These are phyloP conservation scores for Furcifer pardalis DNA, from an alignment of 2,797 vertebrate genomes.

Conservation along the genomic window DNA sequence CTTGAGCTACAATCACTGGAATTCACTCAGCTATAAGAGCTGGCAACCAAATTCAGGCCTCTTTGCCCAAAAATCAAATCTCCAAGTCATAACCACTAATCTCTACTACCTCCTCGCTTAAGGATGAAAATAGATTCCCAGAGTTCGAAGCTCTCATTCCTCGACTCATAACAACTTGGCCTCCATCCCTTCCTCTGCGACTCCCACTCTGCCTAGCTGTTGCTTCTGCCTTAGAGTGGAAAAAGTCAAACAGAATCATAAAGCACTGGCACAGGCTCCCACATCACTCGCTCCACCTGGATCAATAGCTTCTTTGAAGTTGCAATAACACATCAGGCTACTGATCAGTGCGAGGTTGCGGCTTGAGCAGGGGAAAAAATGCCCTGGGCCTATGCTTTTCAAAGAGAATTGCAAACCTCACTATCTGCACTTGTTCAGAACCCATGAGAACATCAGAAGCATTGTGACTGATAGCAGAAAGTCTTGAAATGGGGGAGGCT, in stretches of 20 bases:
- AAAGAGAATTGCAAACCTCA: conserved; percentile 35
- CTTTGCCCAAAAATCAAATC: not conserved
- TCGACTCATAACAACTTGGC: not conserved
- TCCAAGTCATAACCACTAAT: not conserved
- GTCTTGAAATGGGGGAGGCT: not conserved
- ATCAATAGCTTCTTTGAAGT: conserved; percentile 41
- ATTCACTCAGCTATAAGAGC: not conserved
- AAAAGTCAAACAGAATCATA: conserved; percentile 40
- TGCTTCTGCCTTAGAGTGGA: conserved; percentile 10
- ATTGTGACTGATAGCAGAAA: conserved; percentile 4
- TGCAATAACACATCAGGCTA: not conserved
- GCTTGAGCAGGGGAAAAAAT: not conserved
- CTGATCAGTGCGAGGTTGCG: not conserved
- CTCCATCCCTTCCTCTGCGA: not conserved
- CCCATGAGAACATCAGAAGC: conserved; percentile 1
- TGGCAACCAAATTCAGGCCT: not conserved
- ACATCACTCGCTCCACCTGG: conserved; percentile 9
- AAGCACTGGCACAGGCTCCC: conserved; percentile 17
- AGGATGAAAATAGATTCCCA: not conserved
- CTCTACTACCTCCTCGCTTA: not conserved
- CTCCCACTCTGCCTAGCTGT: not conserved
- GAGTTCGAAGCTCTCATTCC: not conserved
- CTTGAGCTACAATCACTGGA: not conserved
- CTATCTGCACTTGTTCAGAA: not conserved
- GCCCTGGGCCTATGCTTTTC: conserved; percentile 24